phyloP scores from a whole-genome alignment of 1,140 invertebrate species.

The Drosophila nigrodunni region DNA sequence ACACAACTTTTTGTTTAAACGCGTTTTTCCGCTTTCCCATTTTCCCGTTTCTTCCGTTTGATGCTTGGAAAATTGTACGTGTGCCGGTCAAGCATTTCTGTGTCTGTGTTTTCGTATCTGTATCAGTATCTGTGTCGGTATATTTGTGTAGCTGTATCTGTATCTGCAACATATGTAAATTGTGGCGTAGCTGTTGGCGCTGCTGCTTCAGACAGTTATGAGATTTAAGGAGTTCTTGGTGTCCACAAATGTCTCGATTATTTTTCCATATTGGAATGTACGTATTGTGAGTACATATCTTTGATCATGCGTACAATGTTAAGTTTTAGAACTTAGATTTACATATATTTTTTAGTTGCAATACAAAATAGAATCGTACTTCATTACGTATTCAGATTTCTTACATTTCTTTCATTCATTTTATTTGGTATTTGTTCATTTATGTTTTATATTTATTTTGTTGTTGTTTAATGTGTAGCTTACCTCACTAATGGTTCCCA shows the following conservation, averaged over 20 bases:
- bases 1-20: slow-evolving; percentile 35
- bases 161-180: slow-evolving; percentile 5
- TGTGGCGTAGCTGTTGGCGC: slow-evolving; percentile 31
- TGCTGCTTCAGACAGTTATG: neutral
- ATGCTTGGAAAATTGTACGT: slow-evolving; percentile 28
- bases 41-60: slow-evolving; percentile 9
- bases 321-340: slow-evolving; percentile 1
- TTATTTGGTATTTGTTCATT: slow-evolving; percentile 33
- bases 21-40: slow-evolving; percentile 28
- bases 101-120: slow-evolving; percentile 37
- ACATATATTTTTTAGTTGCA: slow-evolving; percentile 10
- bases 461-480: slow-evolving; percentile 85
- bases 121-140: slow-evolving; percentile 12
- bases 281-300: neutral
- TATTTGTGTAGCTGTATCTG: slow-evolving; percentile 12
- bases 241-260: neutral
- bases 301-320: slow-evolving; percentile 16
- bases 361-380: slow-evolving; percentile 9
- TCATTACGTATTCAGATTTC: slow-evolving; percentile 13
- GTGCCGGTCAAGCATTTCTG: slow-evolving; percentile 37
- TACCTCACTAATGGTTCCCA: slow-evolving; percentile 85
- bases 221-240: neutral
- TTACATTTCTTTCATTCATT: slow-evolving; percentile 8
- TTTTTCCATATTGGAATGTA: neutral
- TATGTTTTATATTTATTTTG: slow-evolving; percentile 24